Evolutionary conservation across 1,140 invertebrate genomes (phyloP).

Genomic region (Panagrolaimus sp.): DNA sequence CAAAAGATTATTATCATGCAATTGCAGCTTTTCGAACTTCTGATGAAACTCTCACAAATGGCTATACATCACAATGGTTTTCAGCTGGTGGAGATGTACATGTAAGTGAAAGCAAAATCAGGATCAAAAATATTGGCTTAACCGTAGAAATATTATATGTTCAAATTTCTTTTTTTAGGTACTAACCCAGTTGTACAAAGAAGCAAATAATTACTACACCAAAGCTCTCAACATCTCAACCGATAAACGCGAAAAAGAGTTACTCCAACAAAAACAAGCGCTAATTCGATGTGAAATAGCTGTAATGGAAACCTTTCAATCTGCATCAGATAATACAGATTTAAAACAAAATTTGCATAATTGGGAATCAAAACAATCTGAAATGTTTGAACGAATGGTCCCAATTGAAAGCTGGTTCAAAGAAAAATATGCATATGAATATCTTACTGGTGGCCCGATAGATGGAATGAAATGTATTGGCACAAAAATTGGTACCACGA

Average conservation of each 20-base stretch:
- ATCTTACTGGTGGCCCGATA: background rate
- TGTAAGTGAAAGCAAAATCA: background rate
- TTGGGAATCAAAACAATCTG: too few species aligned
- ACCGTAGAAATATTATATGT: too few species aligned
- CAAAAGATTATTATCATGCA: constrained; percentile 1
- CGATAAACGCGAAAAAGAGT: background rate
- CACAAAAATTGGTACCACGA: background rate
- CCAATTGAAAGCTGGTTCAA: background rate
- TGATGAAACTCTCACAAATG: background rate
- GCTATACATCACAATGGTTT: background rate
- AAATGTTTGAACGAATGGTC: too few species aligned
- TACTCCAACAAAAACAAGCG: background rate
- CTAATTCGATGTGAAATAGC: background rate
- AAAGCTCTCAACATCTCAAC: background rate
- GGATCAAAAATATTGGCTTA: too few species aligned
- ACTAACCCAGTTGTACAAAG: background rate
- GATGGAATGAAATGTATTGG: background rate
- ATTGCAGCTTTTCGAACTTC: background rate
- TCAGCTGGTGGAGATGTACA: background rate
- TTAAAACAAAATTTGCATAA: too few species aligned
- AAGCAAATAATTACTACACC: background rate
- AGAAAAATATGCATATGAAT: constrained; percentile 8
- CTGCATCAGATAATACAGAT: too few species aligned
- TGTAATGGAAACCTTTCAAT: background rate
- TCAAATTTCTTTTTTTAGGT: too few species aligned